Evolutionary conservation across 2,888 invertebrate species (phyloP).

Genomic region (Deilephila elpenor): DNA sequence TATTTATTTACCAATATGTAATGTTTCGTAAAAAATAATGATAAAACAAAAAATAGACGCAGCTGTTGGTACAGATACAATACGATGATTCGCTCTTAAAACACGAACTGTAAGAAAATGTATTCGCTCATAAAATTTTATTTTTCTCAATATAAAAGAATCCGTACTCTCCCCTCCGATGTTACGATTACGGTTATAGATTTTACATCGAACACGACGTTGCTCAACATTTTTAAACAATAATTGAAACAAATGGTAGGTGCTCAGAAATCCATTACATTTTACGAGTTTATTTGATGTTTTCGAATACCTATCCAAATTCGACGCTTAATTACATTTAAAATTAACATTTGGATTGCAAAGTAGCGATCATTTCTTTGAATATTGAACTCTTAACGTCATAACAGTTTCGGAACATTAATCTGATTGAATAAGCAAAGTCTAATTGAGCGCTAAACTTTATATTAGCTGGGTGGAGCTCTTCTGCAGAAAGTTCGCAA

Average conservation of each 20-base stretch:
- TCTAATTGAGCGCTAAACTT: constrained; percentile 13
- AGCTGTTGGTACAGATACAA: neutral
- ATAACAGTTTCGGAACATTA: neutral
- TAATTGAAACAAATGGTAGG: constrained; percentile 38
- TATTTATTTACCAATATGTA: constrained; percentile 10
- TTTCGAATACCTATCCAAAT: constrained; percentile 25
- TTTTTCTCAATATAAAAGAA: constrained; percentile 3
- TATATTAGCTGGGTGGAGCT: constrained; percentile 9
- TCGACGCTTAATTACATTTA: constrained; percentile 28
- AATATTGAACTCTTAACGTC: neutral
- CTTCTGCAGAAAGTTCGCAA: neutral
- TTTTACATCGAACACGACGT: neutral
- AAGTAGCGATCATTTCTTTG: neutral
- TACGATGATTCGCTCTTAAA: neutral
- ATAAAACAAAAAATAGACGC: neutral
- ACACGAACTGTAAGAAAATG: neutral
- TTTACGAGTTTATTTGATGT: constrained; percentile 38
- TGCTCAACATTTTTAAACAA: neutral
- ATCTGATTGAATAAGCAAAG: constrained; percentile 8
- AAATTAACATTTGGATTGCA: constrained; percentile 22
- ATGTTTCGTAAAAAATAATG: neutral
- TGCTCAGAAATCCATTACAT: constrained; percentile 42
- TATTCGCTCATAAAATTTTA: constrained; percentile 3
- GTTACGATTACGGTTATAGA: neutral
- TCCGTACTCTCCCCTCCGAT: neutral